Conservation (phyloP, 2,888 invertebrate genomes). For the Drosophila fulvimacula region DNA sequence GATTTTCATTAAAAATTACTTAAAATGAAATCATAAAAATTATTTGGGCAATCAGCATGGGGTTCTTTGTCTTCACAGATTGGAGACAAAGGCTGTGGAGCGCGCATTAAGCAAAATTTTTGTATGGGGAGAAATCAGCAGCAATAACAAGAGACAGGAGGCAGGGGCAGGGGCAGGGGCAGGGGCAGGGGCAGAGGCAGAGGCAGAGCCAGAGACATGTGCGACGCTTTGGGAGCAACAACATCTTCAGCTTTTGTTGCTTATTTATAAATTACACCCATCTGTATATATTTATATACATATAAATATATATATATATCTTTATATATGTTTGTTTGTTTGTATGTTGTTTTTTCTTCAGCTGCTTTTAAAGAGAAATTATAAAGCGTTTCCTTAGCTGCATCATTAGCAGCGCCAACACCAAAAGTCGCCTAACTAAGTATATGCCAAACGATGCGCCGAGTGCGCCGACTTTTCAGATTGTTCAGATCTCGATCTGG, state of each 20-base stretch:
- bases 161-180: slow-evolving; percentile 5
- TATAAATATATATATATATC: slow-evolving; percentile 3
- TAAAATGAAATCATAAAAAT: slow-evolving; percentile 78
- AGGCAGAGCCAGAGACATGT: slow-evolving; percentile 5
- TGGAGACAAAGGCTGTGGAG: slow-evolving; percentile 66
- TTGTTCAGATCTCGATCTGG: slow-evolving; percentile 50
- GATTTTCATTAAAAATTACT: slow-evolving; percentile 83
- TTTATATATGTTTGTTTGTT: slow-evolving; percentile 11
- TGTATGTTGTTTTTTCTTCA: slow-evolving; percentile 17
- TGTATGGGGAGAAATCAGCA: slow-evolving; percentile 58
- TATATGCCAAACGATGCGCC: slow-evolving; percentile 44
- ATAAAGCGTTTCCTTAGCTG: slow-evolving; percentile 84
- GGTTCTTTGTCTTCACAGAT: slow-evolving; percentile 55
- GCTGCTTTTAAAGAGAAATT: slow-evolving; percentile 79
- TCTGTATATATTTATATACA: slow-evolving; percentile 6
- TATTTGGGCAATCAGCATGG: slow-evolving; percentile 67
- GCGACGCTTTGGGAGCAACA: slow-evolving; percentile 54
- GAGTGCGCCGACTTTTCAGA: slow-evolving; percentile 40
- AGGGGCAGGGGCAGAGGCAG: slow-evolving; percentile 7
- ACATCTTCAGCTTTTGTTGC: slow-evolving; percentile 68
- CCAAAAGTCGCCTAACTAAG: slow-evolving; percentile 82
- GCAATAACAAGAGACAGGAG: slow-evolving; percentile 17
- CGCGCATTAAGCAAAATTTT: slow-evolving; percentile 67
- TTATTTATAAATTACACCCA: slow-evolving; percentile 52
- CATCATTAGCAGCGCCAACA: slow-evolving; percentile 84